Evolutionary conservation across 2,113 vertebrate species (phyloP).

Genomic region (Hystrix brachyura): DNA sequence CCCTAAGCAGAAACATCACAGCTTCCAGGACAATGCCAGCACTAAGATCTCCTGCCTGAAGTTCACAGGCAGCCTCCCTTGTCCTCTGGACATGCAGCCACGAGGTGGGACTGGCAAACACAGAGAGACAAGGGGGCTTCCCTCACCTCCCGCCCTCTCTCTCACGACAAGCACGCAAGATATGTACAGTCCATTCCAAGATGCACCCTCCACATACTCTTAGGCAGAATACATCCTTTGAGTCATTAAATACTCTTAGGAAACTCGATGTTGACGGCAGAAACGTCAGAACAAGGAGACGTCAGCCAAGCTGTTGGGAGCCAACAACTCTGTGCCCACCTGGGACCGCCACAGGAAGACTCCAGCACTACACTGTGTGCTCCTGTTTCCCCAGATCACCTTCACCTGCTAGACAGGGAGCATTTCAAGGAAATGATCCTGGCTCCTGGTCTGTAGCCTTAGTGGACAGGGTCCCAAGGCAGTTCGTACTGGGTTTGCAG

Average conservation of each 20-base stretch:
- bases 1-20: rapidly evolving
- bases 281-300: too few species aligned
- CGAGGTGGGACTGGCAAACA: not conserved
- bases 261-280: not conserved
- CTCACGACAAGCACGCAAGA: not conserved
- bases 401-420: too few species aligned
- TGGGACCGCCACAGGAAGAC: too few species aligned
- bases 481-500: too few species aligned
- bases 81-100: not conserved
- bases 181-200: not conserved
- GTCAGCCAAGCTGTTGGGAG: too few species aligned
- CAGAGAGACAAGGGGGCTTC: not conserved
- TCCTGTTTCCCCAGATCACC: too few species aligned
- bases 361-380: too few species aligned
- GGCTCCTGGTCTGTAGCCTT: too few species aligned
- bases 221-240: not conserved
- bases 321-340: too few species aligned
- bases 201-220: not conserved
- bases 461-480: too few species aligned
- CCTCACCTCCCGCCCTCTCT: not conserved
- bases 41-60: not conserved
- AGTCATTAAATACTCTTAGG: not conserved
- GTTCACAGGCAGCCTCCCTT: too few species aligned
- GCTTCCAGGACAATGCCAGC: not conserved
- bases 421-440: too few species aligned